Evolutionary conservation across 2,888 invertebrate genomes (phyloP).

Genomic region (Drosophila robusta): DNA sequence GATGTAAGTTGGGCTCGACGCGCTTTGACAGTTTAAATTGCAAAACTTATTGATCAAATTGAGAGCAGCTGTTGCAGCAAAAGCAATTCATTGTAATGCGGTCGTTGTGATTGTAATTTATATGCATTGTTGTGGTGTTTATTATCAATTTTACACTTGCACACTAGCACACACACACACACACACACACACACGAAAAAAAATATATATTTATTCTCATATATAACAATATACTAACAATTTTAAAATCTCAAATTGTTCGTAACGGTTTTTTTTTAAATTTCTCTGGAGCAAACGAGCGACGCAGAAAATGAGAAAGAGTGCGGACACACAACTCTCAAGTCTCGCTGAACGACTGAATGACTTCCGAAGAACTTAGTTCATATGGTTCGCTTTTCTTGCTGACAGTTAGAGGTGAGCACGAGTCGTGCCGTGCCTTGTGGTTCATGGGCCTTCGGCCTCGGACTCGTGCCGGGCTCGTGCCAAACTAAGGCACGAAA

Average conservation of each 20-base stretch:
- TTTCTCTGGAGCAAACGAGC: constrained; percentile 22
- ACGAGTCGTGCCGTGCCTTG: no score
- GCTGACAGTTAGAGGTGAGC: no score
- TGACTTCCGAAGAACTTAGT: constrained; percentile 4
- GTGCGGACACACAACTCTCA: constrained; percentile 50
- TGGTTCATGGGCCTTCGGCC: no score
- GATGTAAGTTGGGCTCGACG: no score
- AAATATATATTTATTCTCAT: not conserved
- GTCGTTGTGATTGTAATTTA: constrained; percentile 49
- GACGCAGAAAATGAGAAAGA: constrained; percentile 21
- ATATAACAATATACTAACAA: constrained; percentile 30
- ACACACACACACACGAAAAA: constrained; percentile 8
- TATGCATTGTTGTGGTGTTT: constrained; percentile 34
- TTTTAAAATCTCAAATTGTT: constrained; percentile 18
- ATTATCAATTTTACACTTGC: constrained; percentile 23
- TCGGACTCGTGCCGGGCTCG: no score
- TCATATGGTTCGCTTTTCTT: no score
- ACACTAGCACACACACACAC: constrained; percentile 11
- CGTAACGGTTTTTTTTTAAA: constrained; percentile 38
- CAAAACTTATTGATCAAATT: no score
- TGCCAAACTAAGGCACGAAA: no score
- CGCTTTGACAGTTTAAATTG: no score
- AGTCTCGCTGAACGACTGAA: constrained; percentile 39
- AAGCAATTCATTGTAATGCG: constrained; percentile 42
- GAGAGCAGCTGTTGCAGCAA: no score